Evolutionary conservation across 2,888 invertebrate species (phyloP), one percentile per base, ranked within the genome.

Genomic region (Omphaloscelis lunosa): DNA sequence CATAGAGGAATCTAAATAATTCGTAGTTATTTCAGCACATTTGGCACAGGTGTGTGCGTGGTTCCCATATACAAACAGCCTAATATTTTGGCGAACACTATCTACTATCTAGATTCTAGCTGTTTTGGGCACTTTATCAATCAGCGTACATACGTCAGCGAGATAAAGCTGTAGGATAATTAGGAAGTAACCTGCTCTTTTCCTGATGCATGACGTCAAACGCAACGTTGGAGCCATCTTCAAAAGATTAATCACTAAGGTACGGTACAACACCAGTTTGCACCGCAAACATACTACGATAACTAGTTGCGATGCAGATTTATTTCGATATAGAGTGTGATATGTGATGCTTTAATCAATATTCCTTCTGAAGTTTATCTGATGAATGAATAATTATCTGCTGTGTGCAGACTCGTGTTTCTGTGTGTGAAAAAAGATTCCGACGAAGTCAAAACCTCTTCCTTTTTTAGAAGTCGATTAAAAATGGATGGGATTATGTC

Each of bases 101-200:
- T 4, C 45, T 0, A 3, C 39, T 58, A 27, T 69, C 6, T 34
- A 23, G 27, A n/a, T 59, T 23, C 20, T 29, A 73, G 39, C 7
- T 39, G 58, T 72, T 58, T 72, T 70, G 41, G 62, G 45, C 48
- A 75, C 29, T 61, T 48, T 27, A 34, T n/a, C 56, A 66, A 69
- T 66, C 41, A 58, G 39, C n/a, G 7, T 41, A 34, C n/a, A 17
- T 61, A 68, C 39, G 74, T 58, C 65, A 70, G 27, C 58, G 6
- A 73, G 41, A 66, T 62, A 51, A 39, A 51, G 27, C 29, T 63
- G n/a, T 61, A 63, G 79, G 45, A 66, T 70, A 66, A 34, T 66
- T n/a, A 81, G 84, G 84, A 84, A 78, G 73, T 78, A 77, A 70
- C 65, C 62, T 12, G 39, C 17, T 45, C 9, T 80, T 58, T 72